Evolutionary conservation across 1,140 invertebrate genomes (phyloP), one percentile per base, ranked within the genome.

Genomic region (Drosophila ananassae): DNA sequence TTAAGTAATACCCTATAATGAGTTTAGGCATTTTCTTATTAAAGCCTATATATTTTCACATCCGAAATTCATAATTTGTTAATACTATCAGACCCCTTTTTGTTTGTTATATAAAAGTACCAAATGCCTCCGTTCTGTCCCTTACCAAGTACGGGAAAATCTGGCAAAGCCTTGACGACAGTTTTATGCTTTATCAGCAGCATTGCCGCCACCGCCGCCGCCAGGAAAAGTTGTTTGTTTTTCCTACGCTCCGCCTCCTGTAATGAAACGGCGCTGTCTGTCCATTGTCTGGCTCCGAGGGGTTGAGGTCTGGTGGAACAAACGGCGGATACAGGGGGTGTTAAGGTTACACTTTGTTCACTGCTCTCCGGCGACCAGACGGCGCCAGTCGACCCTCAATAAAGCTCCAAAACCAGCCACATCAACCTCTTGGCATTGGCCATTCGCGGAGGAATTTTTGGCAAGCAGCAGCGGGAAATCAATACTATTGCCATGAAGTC

Each of bases 271-370:
- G 50, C 51, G 47, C 41, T 59, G 63, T 55, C 52, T 76, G 47
- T 61, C 41, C 28, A 48, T 60, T 73, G 69, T 62, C 72, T 75
- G 73, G 34, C 13, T 37, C 39, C 13, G 47, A 17, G 47, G 39
- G 34, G 51, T 41, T 37, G 63, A n/a, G 56, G 34, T 32, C 37
- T 8, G 32, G 22, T 22, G 41, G 41, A 37, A 1, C 5, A 28
- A 6, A 37, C 39, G 60, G 17, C 47, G 50, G 17, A 47, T 44
- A 5, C 60, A 46, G 62, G 44, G 44, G 44, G 44, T 89, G 79
- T 89, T 89, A 87, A 89, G 83, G 83, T 87, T 87, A 83, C 72
- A 89, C 17, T 77, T 74, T 89, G 63, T 73, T 82, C 74, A 76
- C 62, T 46, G 56, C 51, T 39, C 37, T 24, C 50, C 24, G n/a